A percentile compares a stretch with the other conserved stretches of the same genome.
These are phyloP conservation scores for Dicranocentrus wangi DNA, from an alignment of 2,888 invertebrate species.

Conservation along the genomic window DNA sequence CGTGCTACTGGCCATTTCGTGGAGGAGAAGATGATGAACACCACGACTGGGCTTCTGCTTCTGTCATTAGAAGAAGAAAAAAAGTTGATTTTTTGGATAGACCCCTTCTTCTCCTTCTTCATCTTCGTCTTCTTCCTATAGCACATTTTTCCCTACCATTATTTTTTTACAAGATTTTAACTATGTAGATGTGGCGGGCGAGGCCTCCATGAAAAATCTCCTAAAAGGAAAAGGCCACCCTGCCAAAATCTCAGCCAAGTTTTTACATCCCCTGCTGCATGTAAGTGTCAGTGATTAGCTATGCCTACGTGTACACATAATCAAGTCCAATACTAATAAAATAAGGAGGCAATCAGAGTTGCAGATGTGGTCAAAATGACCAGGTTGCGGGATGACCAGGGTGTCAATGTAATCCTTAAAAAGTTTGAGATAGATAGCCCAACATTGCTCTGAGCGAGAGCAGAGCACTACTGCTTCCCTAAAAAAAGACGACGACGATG, in stretches of 20 bases:
- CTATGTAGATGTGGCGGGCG: constrained; percentile 24
- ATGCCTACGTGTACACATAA: constrained; percentile 37
- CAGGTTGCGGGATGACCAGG: constrained; percentile 7
- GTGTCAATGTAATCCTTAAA: constrained; percentile 59
- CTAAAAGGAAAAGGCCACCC: constrained; percentile 68
- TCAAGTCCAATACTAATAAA: constrained; percentile 9
- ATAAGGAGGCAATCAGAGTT: constrained; percentile 41
- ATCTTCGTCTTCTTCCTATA: background rate
- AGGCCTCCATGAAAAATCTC: constrained; percentile 26
- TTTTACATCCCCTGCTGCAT: constrained; percentile 61
- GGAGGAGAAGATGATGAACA: constrained; percentile 17
- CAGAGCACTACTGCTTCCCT: background rate
- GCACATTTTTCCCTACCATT: constrained; percentile 1
- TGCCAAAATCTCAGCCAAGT: constrained; percentile 52
- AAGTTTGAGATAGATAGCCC: constrained; percentile 60
- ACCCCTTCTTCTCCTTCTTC: constrained; percentile 22
- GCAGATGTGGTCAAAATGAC: constrained; percentile 21
- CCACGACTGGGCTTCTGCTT: constrained; percentile 5
- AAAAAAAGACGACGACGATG: background rate
- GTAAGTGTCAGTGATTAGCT: constrained; percentile 66
- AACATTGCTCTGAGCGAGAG: background rate
- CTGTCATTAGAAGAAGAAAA: constrained; percentile 4
- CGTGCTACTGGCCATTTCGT: constrained; percentile 67
- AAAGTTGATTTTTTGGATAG: constrained; percentile 39
- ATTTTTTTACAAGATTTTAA: constrained; percentile 21